Evolutionary conservation across 1,140 invertebrate species (phyloP).

Genomic region (Aphelinus atriplicis): DNA sequence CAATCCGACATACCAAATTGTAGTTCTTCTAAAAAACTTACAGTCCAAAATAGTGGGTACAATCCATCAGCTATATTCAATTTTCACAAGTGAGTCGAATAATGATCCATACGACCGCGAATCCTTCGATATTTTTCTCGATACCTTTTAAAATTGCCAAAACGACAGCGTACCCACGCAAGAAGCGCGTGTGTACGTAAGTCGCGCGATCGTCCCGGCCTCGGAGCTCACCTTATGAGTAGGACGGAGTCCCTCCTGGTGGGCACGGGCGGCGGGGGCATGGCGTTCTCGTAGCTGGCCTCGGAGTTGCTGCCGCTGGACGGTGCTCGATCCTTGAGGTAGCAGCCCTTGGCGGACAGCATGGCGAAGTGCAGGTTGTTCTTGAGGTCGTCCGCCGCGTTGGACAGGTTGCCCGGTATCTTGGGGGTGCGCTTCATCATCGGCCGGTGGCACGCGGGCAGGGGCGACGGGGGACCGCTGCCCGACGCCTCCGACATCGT

Average conservation of each 20-base stretch:
- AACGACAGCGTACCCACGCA: too few species aligned
- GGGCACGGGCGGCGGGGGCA: slow-evolving; percentile 62
- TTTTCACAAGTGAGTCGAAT: too few species aligned
- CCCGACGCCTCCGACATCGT: slow-evolving; percentile 83
- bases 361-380: slow-evolving; percentile 70
- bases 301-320: slow-evolving; percentile 67
- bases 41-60: too few species aligned
- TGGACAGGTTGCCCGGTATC: slow-evolving; percentile 72
- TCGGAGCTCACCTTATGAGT: slow-evolving; percentile 12
- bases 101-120: too few species aligned
- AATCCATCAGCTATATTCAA: too few species aligned
- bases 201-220: too few species aligned
- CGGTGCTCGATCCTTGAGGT: slow-evolving; percentile 59
- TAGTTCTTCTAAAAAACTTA: too few species aligned
- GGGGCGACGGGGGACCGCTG: slow-evolving; percentile 65
- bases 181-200: too few species aligned
- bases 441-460: slow-evolving; percentile 54
- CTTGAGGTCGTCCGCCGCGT: slow-evolving; percentile 73
- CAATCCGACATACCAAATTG: too few species aligned
- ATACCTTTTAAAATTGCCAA: too few species aligned
- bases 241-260: slow-evolving; percentile 53
- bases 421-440: slow-evolving; percentile 76
- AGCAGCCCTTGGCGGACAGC: slow-evolving; percentile 66
- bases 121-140: too few species aligned
- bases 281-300: slow-evolving; percentile 67